phyloP scores from a whole-genome alignment of 2,888 invertebrate genomes.

The Drosophila incognita region DNA sequence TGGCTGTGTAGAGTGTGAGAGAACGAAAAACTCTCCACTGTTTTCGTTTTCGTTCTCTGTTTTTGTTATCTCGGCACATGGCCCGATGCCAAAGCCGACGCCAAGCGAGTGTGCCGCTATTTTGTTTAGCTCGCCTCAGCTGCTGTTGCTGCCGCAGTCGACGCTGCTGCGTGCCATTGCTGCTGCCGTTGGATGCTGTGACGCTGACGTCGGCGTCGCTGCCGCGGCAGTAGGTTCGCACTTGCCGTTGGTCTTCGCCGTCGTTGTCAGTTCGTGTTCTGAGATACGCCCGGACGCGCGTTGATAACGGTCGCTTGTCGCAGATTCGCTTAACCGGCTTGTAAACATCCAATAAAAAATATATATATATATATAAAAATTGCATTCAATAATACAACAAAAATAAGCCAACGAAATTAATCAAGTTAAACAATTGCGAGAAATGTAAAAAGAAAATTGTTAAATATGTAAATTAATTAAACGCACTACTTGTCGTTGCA shows the following conservation, averaged over 20 bases:
- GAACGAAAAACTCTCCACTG: slow-evolving; percentile 57
- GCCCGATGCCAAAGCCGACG: slow-evolving; percentile 33
- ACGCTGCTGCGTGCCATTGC: slow-evolving; percentile 19
- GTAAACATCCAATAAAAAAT: slow-evolving; percentile 29
- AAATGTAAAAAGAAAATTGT: slow-evolving; percentile 11
- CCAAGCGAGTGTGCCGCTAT: slow-evolving; percentile 50
- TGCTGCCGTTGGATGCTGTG: slow-evolving; percentile 58
- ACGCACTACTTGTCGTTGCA: slow-evolving; percentile 32
- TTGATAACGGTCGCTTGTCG: slow-evolving; percentile 59
- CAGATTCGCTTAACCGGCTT: slow-evolving; percentile 52
- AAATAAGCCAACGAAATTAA: slow-evolving; percentile 1
- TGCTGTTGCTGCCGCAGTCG: slow-evolving; percentile 38
- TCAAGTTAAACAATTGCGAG: slow-evolving; percentile 4
- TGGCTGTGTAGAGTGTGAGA: slow-evolving; percentile 46
- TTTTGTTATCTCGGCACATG: slow-evolving; percentile 72
- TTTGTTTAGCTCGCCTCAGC: slow-evolving; percentile 61
- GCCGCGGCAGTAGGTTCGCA: slow-evolving; percentile 47
- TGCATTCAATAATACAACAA: slow-evolving; percentile 5
- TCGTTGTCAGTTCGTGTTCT: slow-evolving; percentile 82
- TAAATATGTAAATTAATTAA: slow-evolving; percentile 4
- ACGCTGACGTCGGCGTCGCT: slow-evolving; percentile 44
- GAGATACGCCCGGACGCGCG: slow-evolving; percentile 82
- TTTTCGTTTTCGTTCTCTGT: slow-evolving; percentile 70
- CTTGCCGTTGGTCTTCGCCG: slow-evolving; percentile 42
- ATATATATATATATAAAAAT: background rate